Conservation (phyloP, 2,888 invertebrate genomes). For the Watsonalla binaria region DNA sequence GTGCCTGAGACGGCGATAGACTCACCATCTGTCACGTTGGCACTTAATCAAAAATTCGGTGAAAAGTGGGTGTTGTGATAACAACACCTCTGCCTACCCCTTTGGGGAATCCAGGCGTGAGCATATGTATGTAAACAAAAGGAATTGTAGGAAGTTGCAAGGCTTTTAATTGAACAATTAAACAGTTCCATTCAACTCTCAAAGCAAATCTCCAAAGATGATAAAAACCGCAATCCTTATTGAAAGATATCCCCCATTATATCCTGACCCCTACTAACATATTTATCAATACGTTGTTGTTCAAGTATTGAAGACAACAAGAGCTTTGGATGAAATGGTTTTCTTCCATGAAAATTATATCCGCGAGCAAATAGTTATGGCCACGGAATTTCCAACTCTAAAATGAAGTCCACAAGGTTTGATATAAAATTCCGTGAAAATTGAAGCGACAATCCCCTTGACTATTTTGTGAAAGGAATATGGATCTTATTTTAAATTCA, state of each 20-base stretch:
- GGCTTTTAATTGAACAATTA: no score
- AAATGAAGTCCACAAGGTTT: neutral
- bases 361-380: conserved; percentile 4
- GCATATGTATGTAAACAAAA: no score
- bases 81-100: no score
- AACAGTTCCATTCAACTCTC: no score
- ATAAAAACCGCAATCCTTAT: conserved; percentile 9
- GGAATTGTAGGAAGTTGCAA: no score
- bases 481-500: neutral
- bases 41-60: no score
- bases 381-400: neutral
- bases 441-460: conserved; percentile 3
- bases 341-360: conserved; percentile 7
- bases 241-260: conserved; percentile 2
- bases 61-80: no score
- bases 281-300: neutral
- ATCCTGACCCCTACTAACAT: no score
- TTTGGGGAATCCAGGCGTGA: no score
- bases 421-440: neutral
- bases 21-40: no score
- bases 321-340: conserved; percentile 4
- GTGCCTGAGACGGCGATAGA: no score
- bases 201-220: neutral
- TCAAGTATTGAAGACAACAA: neutral
- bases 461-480: conserved; percentile 4